Base-by-base conservation (phyloP, 2,113 vertebrate genomes). In the Carettochelys insculpta region DNA sequence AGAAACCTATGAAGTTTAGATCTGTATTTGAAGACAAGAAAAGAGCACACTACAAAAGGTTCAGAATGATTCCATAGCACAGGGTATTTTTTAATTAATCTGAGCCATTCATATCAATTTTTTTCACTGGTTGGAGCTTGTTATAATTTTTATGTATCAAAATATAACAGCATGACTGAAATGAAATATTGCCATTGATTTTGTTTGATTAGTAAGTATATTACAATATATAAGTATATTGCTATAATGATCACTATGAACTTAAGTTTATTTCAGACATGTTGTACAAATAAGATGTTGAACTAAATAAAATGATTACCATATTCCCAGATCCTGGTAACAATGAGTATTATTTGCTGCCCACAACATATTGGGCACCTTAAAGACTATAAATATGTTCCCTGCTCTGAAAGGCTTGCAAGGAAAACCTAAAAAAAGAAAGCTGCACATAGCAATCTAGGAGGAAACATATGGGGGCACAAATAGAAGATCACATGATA, bases 381-480 rank as follows among this genome's bases (percentile, higher is more conserved):
- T 77, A 20, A 20, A 88, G 84, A 94, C 83, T 29, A 77, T 45
- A 54, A 47, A 48, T 7, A 22, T 27, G 19, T 65, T 20, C 29
- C 11, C 65, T 80, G 47, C 82, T 38, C 65, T 92, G 68, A 86
- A 80, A 81, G 86, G 34, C 83, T 89, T 53, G 29, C 38, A 90
- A 52, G 50, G 87, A 38, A 27, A 25, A 47, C n/a, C 92, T 47
- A 85, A 83, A 41, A 41, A 92, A 48, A 85, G 50, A 94, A 82
- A 71, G 71, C 75, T 84, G 82, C 34, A 43, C 47, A 43, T 41
- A 83, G 92, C 91, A 94, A 82, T 78, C 92, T 85, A 85, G 88
- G 92, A 96, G 93, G 93, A 94, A 96, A 95, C 82, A 92, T 91
- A 82, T 83, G 95, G 81, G n/a, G 90, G 94, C 93, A 95, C 89